Evolutionary conservation across 2,113 vertebrate species (phyloP).

Genomic region (Tupaia tana): DNA sequence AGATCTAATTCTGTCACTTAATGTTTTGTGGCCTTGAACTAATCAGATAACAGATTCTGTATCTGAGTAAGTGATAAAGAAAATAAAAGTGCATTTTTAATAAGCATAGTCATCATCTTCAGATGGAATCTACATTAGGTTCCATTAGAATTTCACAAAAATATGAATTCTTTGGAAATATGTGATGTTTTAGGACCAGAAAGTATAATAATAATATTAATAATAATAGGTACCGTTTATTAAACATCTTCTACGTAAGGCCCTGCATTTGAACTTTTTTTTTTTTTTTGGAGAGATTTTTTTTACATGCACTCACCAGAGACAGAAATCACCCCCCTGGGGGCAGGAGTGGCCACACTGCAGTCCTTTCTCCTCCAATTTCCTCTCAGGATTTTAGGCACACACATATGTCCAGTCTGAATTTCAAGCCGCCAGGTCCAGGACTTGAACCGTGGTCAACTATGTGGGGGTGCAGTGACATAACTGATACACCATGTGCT

Average conservation of each 20-base stretch:
- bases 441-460: too few relatives aligned
- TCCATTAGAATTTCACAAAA: neutral
- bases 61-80: neutral
- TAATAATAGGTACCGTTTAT: neutral
- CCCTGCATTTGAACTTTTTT: neutral
- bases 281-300: too few relatives aligned
- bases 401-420: too few relatives aligned
- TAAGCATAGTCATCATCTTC: neutral
- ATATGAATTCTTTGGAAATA: neutral
- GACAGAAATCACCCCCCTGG: too few relatives aligned
- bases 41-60: neutral
- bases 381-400: too few relatives aligned
- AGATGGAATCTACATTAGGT: neutral
- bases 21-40: neutral
- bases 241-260: neutral
- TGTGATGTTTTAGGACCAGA: neutral
- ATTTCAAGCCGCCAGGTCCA: too few relatives aligned
- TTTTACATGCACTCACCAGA: too few relatives aligned
- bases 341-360: too few relatives aligned
- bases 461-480: too few relatives aligned
- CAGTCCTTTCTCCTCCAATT: too few relatives aligned
- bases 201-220: neutral
- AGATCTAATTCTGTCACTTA: neutral
- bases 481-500: too few relatives aligned
- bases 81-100: constrained; percentile 2